These are phyloP conservation scores for Lucilia cuprina DNA, from an alignment of 1,140 invertebrate genomes.

Conservation along the genomic window DNA sequence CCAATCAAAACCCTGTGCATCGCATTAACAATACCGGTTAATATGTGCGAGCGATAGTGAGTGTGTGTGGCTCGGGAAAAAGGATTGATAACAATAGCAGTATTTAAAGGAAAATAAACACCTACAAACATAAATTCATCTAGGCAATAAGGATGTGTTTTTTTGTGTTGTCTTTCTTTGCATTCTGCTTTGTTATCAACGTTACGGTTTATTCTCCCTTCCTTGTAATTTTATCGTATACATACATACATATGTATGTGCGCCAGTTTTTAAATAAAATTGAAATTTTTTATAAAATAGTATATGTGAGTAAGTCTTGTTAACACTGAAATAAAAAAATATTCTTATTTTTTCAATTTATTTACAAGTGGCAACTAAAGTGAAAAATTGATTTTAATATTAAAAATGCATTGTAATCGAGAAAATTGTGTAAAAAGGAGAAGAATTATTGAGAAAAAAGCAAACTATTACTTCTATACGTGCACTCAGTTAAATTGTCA, in stretches of 20 bases:
- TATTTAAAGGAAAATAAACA: background rate
- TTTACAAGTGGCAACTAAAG: background rate
- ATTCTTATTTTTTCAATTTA: background rate
- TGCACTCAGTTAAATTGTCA: background rate
- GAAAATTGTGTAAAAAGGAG: background rate
- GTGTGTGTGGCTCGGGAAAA: background rate
- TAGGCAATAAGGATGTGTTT: background rate
- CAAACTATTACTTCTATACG: background rate
- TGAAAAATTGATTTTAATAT: background rate
- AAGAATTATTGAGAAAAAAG: background rate
- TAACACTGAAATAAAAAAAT: background rate
- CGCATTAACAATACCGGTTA: background rate
- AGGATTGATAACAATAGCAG: background rate
- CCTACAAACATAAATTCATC: background rate
- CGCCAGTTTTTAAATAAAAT: too few species aligned
- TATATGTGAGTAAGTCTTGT: background rate
- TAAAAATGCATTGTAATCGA: constrained; percentile 6
- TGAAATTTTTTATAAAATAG: too few species aligned
- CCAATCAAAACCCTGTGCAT: too few species aligned
- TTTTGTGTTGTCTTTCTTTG: background rate
- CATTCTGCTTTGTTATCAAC: background rate
- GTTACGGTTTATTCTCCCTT: background rate
- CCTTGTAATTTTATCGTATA: background rate
- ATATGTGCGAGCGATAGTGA: background rate
- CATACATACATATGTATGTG: too few species aligned